Evolutionary conservation across 2,888 invertebrate genomes (phyloP).

Genomic region (Pseudococcus viburni): DNA sequence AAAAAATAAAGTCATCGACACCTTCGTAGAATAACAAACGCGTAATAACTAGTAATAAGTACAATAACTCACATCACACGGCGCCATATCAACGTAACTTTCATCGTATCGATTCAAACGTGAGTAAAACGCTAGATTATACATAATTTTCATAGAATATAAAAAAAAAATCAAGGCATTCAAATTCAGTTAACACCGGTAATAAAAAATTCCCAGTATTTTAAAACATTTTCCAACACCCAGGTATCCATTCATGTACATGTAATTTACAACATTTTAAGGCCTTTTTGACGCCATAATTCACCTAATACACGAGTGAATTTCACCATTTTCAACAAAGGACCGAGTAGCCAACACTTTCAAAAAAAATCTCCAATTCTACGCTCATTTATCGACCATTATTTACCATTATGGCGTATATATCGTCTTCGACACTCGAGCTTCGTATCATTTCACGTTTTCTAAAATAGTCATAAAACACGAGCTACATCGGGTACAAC

Average conservation of each 20-base stretch:
- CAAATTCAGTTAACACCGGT: too few relatives aligned
- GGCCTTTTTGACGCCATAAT: neutral
- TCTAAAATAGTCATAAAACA: slow-evolving; percentile 40
- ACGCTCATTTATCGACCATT: neutral
- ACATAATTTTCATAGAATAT: too few relatives aligned
- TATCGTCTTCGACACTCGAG: neutral
- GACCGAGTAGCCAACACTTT: neutral
- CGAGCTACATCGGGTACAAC: neutral
- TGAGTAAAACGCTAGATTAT: too few relatives aligned
- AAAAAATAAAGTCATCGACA: too few relatives aligned
- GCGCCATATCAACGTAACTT: too few relatives aligned
- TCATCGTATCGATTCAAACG: too few relatives aligned
- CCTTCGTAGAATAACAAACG: too few relatives aligned
- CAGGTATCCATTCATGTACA: too few relatives aligned
- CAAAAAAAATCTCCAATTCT: neutral
- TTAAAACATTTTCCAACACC: neutral
- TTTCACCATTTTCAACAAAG: neutral
- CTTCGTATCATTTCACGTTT: slow-evolving; percentile 16
- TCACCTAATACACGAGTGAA: neutral
- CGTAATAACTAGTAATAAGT: neutral
- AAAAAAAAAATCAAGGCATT: too few relatives aligned
- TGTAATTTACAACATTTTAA: neutral
- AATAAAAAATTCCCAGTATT: neutral
- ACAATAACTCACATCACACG: neutral
- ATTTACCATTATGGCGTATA: neutral